Base-by-base conservation (phyloP, 2,888 invertebrate genomes). In the Helicoverpa assulta region DNA sequence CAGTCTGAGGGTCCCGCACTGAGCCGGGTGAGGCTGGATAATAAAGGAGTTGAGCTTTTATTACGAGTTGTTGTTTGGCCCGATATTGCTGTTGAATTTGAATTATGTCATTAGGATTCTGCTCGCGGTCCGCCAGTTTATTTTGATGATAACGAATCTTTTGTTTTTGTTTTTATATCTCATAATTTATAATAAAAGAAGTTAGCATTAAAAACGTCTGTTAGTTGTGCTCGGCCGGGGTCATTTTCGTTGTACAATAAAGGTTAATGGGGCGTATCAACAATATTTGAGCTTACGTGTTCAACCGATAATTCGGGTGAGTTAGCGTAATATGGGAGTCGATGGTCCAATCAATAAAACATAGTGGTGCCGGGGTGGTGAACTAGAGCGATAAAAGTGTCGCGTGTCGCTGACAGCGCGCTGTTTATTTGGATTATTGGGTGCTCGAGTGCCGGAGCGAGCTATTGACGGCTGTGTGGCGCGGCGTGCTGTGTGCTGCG, bases 331-430 rank as follows among this genome's bases (percentile, higher is more conserved):
- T 88, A 86, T 90, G 90, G 86, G 89, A 87, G 89, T 84, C 81
- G 81, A 85, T 85, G 80, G 85, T 80, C 83, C 85, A 89, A 89
- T 90, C 89, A 87, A 91, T 90, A 89, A 88, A 86, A 81, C 81
- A 89, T 88, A 87, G 88, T 84, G 76, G 74, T 82, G 85, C 88
- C 77, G 76, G 78, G 86, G 90, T 81, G 85, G 83, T 78, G 84
- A 82, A 71, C 78, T 67, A 84, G 81, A 82, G 85, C 88, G 91
- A 92, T 91, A 91, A 90, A 91, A 89, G 81, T 90, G 92, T 88
- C 93, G 92, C 93, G 92, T 94, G 94, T 88, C 82, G 80, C 80
- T 91, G 92, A 92, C 92, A 87, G 83, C 75, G 76, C 79, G 76
- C 61, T 86, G 86, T 86, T 88, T 88, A 85, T 85, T 84, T 85